Base-by-base conservation (phyloP, 1,140 invertebrate species). In the Drosophila gunungcola region DNA sequence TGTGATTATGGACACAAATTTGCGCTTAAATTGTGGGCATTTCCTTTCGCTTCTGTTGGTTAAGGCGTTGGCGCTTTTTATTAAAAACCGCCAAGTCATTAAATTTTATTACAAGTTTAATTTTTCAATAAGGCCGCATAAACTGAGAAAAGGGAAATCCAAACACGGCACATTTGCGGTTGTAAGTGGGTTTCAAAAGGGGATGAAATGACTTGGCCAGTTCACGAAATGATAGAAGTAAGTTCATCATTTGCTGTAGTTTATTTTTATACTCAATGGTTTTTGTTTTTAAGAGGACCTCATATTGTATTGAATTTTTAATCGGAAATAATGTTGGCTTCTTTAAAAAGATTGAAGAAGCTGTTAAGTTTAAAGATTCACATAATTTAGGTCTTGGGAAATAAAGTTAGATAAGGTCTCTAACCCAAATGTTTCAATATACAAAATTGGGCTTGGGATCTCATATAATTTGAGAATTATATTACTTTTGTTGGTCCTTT, bases 1-100 rank as follows among this genome's bases (percentile, higher is more conserved):
- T 84, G 84, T 89, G 84, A 90, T 90, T 89, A 89, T 89, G 80
- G 89, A 89, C 84, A 80, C 84, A 89, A 89, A 89, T 89, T 89
- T 83, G 68, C 68, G 84, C 80, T 89, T 89, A 84, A 89, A 89
- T 84, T 89, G 80, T 75, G 73, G 46, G 72, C 64, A 49, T 62
- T 76, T 60, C 55, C 60, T 51, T 45, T 61, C 49, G 62, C 46
- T 49, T 63, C 63, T 53, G 64, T 43, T 39, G 52, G 55, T 11
- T 29, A 27, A 43, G 34, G 60, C 41, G 48, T 64, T 27, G 21
- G 39, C 39, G 49, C 39, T 73, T 88, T 88, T 78, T 89, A 84
- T 74, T 88, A 80, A 88, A 89, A 78, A 80, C 77, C 80, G 84
- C 84, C 70, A 84, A 89, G 76, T 89, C 84, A 89, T 89, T 89